Evolutionary conservation across 2,888 invertebrate species (phyloP), one percentile per base, ranked within the genome.

Genomic region (Phortica magna): DNA sequence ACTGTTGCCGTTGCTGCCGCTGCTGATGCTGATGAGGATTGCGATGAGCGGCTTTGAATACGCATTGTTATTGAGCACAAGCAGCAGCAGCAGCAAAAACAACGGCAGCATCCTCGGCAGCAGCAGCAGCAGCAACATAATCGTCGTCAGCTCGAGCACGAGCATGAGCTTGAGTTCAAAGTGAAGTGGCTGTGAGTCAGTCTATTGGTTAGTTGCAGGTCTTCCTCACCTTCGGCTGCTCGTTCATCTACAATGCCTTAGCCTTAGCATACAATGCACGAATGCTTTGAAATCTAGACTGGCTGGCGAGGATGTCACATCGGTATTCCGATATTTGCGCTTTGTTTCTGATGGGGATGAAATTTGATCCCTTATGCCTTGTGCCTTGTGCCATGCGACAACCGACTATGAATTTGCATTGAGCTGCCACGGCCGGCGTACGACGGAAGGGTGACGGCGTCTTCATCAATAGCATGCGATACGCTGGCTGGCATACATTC

Each of bases 331-430:
- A 82, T 82, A 84, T 86, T 86, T 85, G 85, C 81, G 87, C 84
- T 83, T 88, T 87, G 87, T 84, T 84, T 48, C 10, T 85, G 87
- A 83, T 86, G 88, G 89, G 90, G 90, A 90, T 90, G 90, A 90
- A 90, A 90, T 90, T 89, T 89, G 90, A 90, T 90, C 90, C 86
- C 83, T 80, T 82, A 22, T 14, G 78, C 75, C 77, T 61, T 78
- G 80, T 14, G 78, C 75, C 77, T 61, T 78, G 80, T 80, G 77
- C 57, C 72, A 78, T 70, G 68, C 82, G 76, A 78, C 80, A 80
- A 79, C 74, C 80, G 31, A 31, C 31, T 57, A 57, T 31, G 76
- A 70, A 73, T 78, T 88, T 88, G 88, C 88, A 87, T 88, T 88
- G 88, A 89, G 88, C 84, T 82, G 70, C 75, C 68, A 31, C 76